phyloP scores from a whole-genome alignment of 2,113 vertebrate species.

The Panthera uncia region DNA sequence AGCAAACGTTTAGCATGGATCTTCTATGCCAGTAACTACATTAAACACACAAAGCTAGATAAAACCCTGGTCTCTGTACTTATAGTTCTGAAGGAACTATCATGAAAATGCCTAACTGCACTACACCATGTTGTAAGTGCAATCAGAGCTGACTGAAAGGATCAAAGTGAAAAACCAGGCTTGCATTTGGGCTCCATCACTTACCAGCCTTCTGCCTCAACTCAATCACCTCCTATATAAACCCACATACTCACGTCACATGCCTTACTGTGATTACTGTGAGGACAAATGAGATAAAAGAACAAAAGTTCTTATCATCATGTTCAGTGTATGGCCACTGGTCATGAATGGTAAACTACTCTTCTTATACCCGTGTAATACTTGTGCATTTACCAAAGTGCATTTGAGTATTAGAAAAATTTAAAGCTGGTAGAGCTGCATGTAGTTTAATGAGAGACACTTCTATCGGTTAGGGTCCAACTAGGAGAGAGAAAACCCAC shows the following conservation, averaged over 20 bases:
- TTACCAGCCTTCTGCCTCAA: not conserved
- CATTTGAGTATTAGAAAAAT: not conserved
- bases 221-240: not conserved
- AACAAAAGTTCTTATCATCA: not conserved
- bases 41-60: not conserved
- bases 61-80: not conserved
- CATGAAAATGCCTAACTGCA: not conserved
- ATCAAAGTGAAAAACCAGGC: not conserved
- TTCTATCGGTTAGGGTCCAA: not conserved
- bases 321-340: not conserved
- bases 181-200: not conserved
- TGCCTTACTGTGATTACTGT: not conserved
- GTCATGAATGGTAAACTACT: not conserved
- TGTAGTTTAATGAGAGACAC: not conserved
- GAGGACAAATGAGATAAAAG: not conserved
- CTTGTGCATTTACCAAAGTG: not conserved
- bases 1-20: not conserved
- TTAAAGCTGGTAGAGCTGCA: not conserved
- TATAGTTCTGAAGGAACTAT: not conserved
- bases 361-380: not conserved
- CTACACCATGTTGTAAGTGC: rapidly evolving
- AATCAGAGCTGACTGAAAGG: not conserved
- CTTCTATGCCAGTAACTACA: not conserved
- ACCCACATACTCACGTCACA: not conserved
- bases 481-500: not conserved